These are phyloP conservation scores for Menidia menidia DNA, from an alignment of 2,797 vertebrate genomes.

Conservation along the genomic window DNA sequence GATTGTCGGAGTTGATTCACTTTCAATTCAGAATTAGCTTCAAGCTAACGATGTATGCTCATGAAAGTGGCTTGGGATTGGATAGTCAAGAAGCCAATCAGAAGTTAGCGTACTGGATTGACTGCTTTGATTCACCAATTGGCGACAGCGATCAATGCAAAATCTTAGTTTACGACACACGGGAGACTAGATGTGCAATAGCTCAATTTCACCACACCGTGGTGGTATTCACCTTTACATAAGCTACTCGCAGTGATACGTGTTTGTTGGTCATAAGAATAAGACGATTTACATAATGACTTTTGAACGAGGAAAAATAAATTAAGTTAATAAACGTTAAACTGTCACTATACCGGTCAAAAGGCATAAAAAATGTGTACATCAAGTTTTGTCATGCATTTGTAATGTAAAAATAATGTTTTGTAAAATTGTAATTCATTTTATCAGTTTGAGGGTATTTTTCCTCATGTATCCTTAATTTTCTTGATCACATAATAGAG, in stretches of 20 bases:
- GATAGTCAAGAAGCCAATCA: constrained; percentile 50
- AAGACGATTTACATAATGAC: too few species aligned
- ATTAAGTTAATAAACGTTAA: too few species aligned
- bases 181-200: constrained; percentile 4
- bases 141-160: background rate
- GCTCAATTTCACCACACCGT: constrained; percentile 29
- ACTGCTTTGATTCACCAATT: constrained; percentile 51
- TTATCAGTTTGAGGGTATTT: too few species aligned
- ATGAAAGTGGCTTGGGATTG: constrained; percentile 12
- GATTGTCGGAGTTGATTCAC: constrained; percentile 48
- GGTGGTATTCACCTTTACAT: constrained; percentile 34
- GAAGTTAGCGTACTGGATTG: background rate
- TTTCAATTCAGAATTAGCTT: constrained; percentile 11
- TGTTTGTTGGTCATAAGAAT: too few species aligned
- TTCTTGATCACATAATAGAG: too few species aligned
- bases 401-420: too few species aligned
- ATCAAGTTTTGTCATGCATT: too few species aligned
- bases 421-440: too few species aligned
- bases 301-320: too few species aligned
- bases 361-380: too few species aligned
- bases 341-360: too few species aligned
- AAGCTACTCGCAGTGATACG: background rate
- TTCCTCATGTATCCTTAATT: too few species aligned
- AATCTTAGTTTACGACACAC: constrained; percentile 55
- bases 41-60: constrained; percentile 13